Base-by-base conservation (phyloP, 1,140 invertebrate genomes). In the Ptiloglossa arizonensis region DNA sequence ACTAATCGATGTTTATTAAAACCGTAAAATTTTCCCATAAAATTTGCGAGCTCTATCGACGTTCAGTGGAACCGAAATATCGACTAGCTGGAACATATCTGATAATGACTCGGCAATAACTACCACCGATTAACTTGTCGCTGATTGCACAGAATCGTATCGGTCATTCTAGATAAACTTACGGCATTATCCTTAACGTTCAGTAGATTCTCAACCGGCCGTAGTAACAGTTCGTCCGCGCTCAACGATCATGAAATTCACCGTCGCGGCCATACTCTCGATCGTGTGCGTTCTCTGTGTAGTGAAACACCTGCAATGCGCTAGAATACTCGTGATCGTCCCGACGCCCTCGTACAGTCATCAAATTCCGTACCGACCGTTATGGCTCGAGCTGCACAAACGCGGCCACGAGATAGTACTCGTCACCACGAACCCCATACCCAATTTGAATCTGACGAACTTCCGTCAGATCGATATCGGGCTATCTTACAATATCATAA, bases 311-410 rank as follows among this genome's bases (percentile, higher is more conserved):
- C 15, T 27, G 17, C 27, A 87, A 54, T 62, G 81, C 67, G 89
- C 91, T 44, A 90, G 86, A 67, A 95, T 95, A 69, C 83, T 95
- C 22, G 93, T 89, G 1, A 83, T 94, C 0, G 87, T 93, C 59
- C 89, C 94, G 5, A 89, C 87, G 13, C 89, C 93, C 0, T 93
- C 93, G 0, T 90, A 93, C 60, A 95, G 94, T 79, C 94, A 95
- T 84, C 94, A 94, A 87, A 86, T 94, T 5, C 91, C 94, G 0
- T 94, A 92, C 71, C 89, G 77, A 76, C 87, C 84, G 44, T 74
- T 93, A 79, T 91, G 88, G 77, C 87, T 79, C 1, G 86, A 87
- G 38, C 59, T 93, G 46, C 86, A 86, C 0, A 74, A 70, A 35
- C 88, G 90, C 38, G 93, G 93, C 1, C 93, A 94, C 60, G 72